Evolutionary conservation across 1,140 invertebrate species (phyloP), one percentile per base, ranked within the genome.

Genomic region (Diorhabda elongata): DNA sequence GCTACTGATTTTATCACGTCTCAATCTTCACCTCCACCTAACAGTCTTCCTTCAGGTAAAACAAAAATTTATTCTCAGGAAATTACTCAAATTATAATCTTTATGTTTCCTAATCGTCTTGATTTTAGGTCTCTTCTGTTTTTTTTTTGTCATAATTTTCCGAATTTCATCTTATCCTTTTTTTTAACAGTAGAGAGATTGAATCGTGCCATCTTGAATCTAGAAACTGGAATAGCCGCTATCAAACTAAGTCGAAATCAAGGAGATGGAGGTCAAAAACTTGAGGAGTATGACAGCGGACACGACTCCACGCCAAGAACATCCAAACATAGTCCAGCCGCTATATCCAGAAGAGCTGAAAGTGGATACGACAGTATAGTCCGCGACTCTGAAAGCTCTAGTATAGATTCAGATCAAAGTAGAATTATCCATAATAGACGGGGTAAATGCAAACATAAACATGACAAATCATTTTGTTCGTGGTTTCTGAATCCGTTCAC

Each of bases 341-440:
- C 88, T 0, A 86, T 91, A 7, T 91, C 89, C 0, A 83, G 89
- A 73, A 85, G 90, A 26, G 90, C 90, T 2, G 91, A 93, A 79
- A 95, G 93, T 77, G 94, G 94, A 2, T 96, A 96, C 78, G 94
- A 96, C 75, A 95, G 91, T 76, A 90, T 96, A 67, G 89, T 93
- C 2, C 82, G 93, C 71, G 93, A 96, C 75, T 93, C 91, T 65
- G 90, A 93, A 75, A 91, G 91, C 58, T 92, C 91, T n/a, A 92
- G 91, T 70, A 88, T 93, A 70, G 90, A 90, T 58, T 92, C 91
- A 5, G 91, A 91, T 71, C 89, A 87, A 60, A 89, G 89, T 62
- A 79, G 90, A 74, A 84, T 89, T 74, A 85, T 90, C 45, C 86
- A 87, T 68, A 83, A 87, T 68, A 84, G 80, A 79, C 83, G 83